Evolutionary conservation across 2,888 invertebrate species (phyloP).

Genomic region (Zhengitettix transpicula): DNA sequence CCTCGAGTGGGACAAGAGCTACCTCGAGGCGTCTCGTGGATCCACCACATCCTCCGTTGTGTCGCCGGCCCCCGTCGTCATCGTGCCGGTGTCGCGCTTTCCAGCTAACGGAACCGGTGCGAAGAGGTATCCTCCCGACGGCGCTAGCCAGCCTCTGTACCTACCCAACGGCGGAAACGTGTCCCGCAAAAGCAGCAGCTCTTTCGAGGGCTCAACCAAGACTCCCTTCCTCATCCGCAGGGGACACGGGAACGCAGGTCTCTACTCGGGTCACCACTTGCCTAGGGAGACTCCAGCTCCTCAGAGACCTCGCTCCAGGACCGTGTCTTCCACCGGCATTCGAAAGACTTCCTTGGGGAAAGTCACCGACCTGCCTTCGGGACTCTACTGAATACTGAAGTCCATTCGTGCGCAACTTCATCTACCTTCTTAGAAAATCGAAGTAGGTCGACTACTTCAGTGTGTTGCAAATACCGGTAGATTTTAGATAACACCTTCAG

Average conservation of each 20-base stretch:
- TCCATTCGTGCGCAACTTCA: too few relatives aligned
- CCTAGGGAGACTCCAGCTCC: not conserved
- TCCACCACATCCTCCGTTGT: not conserved
- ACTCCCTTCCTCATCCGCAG: constrained; percentile 38
- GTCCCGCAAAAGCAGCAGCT: not conserved
- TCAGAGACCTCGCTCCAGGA: not conserved
- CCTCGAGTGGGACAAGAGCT: constrained; percentile 10
- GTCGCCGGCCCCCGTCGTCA: constrained; percentile 11
- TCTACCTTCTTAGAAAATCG: too few relatives aligned
- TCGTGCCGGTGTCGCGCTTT: constrained; percentile 14
- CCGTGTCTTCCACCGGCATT: not conserved
- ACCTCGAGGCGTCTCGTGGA: not conserved
- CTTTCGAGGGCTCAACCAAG: constrained; percentile 1
- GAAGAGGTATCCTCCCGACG: constrained; percentile 12
- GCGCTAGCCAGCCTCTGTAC: constrained; percentile 10
- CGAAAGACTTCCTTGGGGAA: constrained; percentile 12
- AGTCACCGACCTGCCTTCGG: constrained; percentile 18
- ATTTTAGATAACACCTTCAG: too few relatives aligned
- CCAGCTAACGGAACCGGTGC: not conserved
- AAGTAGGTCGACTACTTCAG: too few relatives aligned
- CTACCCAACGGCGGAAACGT: not conserved
- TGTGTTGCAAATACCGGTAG: too few relatives aligned
- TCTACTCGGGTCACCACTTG: constrained; percentile 36
- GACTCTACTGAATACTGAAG: constrained; percentile 16
- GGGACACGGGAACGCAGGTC: constrained; percentile 43